A percentile compares a stretch with the other conserved stretches of the same genome.
phyloP scores from a whole-genome alignment of 2,888 invertebrate species.

The Antitype chi region DNA sequence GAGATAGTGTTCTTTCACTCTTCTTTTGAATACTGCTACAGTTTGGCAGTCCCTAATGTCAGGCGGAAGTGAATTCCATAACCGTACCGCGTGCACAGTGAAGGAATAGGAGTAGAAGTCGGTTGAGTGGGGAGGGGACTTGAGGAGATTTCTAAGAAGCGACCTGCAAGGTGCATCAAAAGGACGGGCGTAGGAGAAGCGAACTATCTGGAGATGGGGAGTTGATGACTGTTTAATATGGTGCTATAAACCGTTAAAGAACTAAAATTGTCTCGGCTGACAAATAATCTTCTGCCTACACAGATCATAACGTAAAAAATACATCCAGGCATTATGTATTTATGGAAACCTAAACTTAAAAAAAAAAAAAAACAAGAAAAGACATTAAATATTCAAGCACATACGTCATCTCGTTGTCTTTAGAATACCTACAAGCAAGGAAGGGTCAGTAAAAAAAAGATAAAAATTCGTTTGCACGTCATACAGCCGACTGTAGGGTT shows the following conservation, averaged over 20 bases:
- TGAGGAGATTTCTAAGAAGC: too few relatives aligned
- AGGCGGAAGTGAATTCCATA: too few relatives aligned
- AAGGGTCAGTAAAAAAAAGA: not conserved
- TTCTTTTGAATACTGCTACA: too few relatives aligned
- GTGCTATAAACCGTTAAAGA: not conserved
- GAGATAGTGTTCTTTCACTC: too few relatives aligned
- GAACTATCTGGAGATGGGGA: too few relatives aligned
- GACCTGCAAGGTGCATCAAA: too few relatives aligned
- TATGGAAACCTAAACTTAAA: not conserved
- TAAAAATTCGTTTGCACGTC: not conserved
- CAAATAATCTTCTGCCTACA: not conserved
- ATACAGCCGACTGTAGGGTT: not conserved
- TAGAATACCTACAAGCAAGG: not conserved
- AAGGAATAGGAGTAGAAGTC: too few relatives aligned
- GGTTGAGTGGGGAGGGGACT: too few relatives aligned
- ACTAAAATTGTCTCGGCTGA: not conserved
- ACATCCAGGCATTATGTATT: not conserved
- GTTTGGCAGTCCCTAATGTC: too few relatives aligned
- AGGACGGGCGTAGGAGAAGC: too few relatives aligned
- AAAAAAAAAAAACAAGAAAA: not conserved
- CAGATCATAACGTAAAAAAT: not conserved
- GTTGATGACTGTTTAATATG: not conserved
- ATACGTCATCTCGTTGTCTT: not conserved
- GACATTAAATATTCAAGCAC: slow-evolving; percentile 16
- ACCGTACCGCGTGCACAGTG: too few relatives aligned